These are phyloP conservation scores for Ypsolopha sequella DNA, from an alignment of 2,888 invertebrate species.

Conservation along the genomic window DNA sequence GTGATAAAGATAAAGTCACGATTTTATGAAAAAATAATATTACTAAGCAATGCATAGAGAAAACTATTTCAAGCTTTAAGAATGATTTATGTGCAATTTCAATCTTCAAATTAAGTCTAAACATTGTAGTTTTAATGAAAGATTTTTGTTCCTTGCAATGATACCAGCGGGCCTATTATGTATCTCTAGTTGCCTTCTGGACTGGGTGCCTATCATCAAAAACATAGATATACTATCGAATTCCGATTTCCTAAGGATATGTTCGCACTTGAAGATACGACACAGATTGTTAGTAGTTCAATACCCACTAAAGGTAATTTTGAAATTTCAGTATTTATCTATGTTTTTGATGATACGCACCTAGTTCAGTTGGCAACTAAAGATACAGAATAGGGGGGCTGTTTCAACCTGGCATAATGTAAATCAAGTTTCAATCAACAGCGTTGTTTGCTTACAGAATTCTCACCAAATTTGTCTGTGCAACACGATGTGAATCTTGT, in stretches of 20 bases:
- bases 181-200: no score
- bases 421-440: not conserved
- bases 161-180: no score
- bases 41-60: not conserved
- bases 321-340: no score
- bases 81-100: not conserved
- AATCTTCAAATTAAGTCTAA: not conserved
- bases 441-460: not conserved
- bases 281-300: no score
- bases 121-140: not conserved
- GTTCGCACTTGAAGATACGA: no score
- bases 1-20: not conserved
- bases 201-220: no score
- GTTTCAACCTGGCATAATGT: not conserved
- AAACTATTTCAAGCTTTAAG: not conserved
- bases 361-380: not conserved
- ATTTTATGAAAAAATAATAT: not conserved
- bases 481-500: no score
- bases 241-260: no score
- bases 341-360: no score
- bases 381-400: not conserved
- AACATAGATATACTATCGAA: no score
- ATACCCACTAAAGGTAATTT: no score
- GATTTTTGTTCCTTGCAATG: not conserved
- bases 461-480: not conserved